A percentile compares a stretch with the other conserved stretches of the same genome.
Evolutionary conservation across 2,113 vertebrate genomes (phyloP).

Genomic region (Vulpes ferrilata): DNA sequence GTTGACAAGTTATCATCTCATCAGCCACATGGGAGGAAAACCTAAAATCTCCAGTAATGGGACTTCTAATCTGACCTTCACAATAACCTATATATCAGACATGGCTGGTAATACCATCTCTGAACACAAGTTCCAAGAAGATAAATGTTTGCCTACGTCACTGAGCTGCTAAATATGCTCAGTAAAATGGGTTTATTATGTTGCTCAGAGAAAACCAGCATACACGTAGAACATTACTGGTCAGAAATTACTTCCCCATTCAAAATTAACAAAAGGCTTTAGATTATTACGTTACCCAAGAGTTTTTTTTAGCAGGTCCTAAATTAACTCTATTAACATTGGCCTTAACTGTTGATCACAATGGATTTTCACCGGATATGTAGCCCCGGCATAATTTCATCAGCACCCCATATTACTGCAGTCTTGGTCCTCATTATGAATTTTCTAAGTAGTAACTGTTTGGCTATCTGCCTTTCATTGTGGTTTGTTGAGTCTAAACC

Average conservation of each 20-base stretch:
- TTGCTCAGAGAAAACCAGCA: not conserved
- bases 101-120: not conserved
- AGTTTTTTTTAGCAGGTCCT: conserved; percentile 50
- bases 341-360: not conserved
- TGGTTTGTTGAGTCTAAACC: conserved; percentile 19
- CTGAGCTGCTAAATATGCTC: not conserved
- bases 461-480: not conserved
- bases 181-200: not conserved
- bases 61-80: not conserved
- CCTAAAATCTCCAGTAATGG: not conserved
- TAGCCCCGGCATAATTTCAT: not conserved
- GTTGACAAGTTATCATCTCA: not conserved
- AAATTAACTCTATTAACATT: not conserved
- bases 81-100: not conserved
- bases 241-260: not conserved
- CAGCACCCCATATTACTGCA: not conserved
- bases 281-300: not conserved
- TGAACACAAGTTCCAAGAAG: not conserved
- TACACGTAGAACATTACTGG: not conserved
- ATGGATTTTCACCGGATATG: not conserved
- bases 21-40: not conserved
- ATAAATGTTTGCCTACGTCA: not conserved
- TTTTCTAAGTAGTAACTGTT: conserved; percentile 59
- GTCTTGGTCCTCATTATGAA: not conserved
- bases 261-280: not conserved